Evolutionary conservation across 2,113 vertebrate species (phyloP).

Genomic region (Lycocorax pyrrhopterus): DNA sequence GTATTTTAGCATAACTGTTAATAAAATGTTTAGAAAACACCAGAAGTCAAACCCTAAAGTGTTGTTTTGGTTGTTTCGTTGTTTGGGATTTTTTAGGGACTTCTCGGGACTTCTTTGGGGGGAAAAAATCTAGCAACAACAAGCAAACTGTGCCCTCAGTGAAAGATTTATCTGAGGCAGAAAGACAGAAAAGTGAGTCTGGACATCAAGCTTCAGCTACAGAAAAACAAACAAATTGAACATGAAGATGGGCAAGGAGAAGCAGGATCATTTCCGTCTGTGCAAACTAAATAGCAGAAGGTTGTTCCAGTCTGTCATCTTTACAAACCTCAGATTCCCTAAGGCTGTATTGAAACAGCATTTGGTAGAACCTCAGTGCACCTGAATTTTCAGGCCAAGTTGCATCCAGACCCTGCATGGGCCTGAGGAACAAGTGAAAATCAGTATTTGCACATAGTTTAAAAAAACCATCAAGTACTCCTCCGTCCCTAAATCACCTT

Average conservation of each 20-base stretch:
- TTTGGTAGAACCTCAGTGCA: background rate
- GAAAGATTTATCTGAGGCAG: background rate
- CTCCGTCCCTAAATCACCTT: background rate
- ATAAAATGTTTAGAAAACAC: background rate
- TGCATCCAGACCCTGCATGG: background rate
- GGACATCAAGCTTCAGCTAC: background rate
- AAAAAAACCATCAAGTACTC: background rate
- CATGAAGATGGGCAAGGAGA: background rate
- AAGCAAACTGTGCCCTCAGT: background rate
- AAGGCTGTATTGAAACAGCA: background rate
- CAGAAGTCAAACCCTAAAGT: background rate
- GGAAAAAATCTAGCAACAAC: fast-evolving
- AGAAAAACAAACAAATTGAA: background rate
- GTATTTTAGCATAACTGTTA: background rate
- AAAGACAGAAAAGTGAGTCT: background rate
- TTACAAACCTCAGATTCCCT: background rate
- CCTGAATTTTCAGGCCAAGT: background rate
- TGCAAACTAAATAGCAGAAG: background rate
- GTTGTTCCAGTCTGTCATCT: background rate
- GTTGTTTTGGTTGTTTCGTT: background rate
- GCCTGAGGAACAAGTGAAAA: background rate
- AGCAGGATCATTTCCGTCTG: background rate
- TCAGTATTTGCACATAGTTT: background rate
- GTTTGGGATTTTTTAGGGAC: background rate
- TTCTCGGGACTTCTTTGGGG: background rate